Conservation (phyloP, 2,797 vertebrate genomes). For the Melanotaenia pygmaea region DNA sequence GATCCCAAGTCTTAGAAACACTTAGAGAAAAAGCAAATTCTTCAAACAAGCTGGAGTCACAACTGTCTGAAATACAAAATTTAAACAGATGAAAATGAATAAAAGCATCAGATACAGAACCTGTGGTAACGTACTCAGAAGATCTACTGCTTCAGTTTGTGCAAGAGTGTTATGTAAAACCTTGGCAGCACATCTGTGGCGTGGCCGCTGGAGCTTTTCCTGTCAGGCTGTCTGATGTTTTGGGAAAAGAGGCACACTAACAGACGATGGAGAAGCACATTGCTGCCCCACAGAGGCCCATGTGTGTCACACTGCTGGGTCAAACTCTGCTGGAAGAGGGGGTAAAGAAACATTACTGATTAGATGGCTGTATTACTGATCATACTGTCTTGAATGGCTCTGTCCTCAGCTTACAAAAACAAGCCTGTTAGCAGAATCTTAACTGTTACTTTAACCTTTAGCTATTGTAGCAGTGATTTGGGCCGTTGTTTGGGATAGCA, state of each 20-base stretch:
- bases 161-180: conserved; percentile 51
- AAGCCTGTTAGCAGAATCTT: not conserved
- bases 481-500: not conserved
- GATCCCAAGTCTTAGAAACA: not conserved
- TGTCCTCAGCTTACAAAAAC: not conserved
- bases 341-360: not conserved
- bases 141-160: conserved; percentile 18
- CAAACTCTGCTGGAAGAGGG: conserved; percentile 13
- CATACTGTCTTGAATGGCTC: not conserved
- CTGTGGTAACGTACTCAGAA: conserved; percentile 7
- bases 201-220: conserved; percentile 49
- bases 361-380: not conserved
- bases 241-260: conserved; percentile 41
- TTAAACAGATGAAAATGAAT: conserved; percentile 13
- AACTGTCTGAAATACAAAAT: conserved; percentile 14
- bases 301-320: not conserved
- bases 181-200: conserved; percentile 52
- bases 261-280: conserved; percentile 44
- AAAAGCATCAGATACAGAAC: conserved; percentile 26
- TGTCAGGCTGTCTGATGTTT: conserved; percentile 34
- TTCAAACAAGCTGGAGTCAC: conserved; percentile 11
- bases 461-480: not conserved
- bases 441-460: not conserved
- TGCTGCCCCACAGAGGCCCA: conserved; percentile 33
- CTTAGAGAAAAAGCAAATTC: not conserved